Evolutionary conservation across 2,113 vertebrate genomes (phyloP).

Genomic region (Embiotoca jacksoni): DNA sequence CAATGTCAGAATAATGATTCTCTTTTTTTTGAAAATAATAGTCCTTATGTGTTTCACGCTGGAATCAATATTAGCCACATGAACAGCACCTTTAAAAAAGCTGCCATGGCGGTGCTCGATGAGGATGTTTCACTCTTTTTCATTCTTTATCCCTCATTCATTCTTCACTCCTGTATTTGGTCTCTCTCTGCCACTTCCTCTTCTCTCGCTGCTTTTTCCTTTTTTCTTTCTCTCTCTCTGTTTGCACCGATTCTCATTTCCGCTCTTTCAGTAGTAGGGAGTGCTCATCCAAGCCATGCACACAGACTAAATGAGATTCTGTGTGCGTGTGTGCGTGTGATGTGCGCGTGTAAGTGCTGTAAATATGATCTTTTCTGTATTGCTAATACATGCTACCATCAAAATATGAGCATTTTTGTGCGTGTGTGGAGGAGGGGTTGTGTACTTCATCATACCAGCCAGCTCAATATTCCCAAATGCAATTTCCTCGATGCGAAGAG

Average conservation of each 20-base stretch:
- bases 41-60: constrained; percentile 29
- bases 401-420: constrained; percentile 25
- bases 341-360: constrained; percentile 16
- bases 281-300: constrained; percentile 57
- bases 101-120: not conserved
- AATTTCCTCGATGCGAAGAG: constrained; percentile 77
- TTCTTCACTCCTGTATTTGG: constrained; percentile 17
- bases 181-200: constrained; percentile 37
- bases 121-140: constrained; percentile 17
- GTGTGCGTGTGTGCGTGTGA: constrained; percentile 12
- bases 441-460: constrained; percentile 69
- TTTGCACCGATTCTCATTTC: constrained; percentile 69
- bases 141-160: constrained; percentile 12
- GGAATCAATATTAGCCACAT: constrained; percentile 26
- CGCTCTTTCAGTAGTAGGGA: constrained; percentile 55
- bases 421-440: constrained; percentile 36
- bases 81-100: constrained; percentile 15
- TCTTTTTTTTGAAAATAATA: not conserved
- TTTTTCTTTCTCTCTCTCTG: constrained; percentile 18
- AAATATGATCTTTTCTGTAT: constrained; percentile 65
- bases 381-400: constrained; percentile 46
- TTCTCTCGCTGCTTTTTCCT: constrained; percentile 3
- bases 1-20: constrained; percentile 19
- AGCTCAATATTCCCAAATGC: constrained; percentile 80
- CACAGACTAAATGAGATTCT: constrained; percentile 68